Evolutionary conservation across 2,113 vertebrate species (phyloP).

Genomic region (Oxyura jamaicensis): DNA sequence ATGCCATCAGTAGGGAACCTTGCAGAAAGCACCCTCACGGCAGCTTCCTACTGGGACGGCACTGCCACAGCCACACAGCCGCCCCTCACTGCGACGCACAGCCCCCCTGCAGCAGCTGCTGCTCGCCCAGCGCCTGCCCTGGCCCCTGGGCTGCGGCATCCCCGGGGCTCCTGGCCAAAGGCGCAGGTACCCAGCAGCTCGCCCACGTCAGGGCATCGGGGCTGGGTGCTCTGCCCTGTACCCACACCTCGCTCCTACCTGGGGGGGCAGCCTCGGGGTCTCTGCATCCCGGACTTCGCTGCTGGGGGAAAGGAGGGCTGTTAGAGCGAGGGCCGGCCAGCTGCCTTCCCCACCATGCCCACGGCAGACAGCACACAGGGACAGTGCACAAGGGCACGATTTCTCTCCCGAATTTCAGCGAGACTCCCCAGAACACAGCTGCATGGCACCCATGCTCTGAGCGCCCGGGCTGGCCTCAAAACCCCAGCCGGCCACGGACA

Average conservation of each 20-base stretch:
- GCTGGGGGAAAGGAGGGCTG: background rate
- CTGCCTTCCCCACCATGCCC: background rate
- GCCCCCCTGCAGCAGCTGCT: background rate
- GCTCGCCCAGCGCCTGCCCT: rapidly evolving
- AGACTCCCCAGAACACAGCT: rapidly evolving
- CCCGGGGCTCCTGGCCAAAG: background rate
- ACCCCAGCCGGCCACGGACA: rapidly evolving
- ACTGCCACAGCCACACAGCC: background rate
- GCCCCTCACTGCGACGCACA: rapidly evolving
- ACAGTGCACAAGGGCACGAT: background rate
- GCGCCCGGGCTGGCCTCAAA: background rate
- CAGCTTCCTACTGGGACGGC: background rate
- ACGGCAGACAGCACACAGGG: too few species aligned
- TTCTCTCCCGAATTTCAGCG: rapidly evolving
- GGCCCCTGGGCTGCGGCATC: background rate
- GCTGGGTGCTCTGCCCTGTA: background rate
- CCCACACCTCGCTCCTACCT: background rate
- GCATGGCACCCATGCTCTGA: rapidly evolving
- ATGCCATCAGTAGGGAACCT: background rate
- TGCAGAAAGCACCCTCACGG: rapidly evolving
- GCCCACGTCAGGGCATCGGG: background rate
- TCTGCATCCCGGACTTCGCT: background rate
- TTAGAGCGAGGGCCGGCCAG: background rate
- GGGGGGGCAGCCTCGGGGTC: background rate
- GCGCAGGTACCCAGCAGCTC: background rate